Evolutionary conservation across 2,888 invertebrate genomes (phyloP).

Genomic region (Amphipoea lucens): DNA sequence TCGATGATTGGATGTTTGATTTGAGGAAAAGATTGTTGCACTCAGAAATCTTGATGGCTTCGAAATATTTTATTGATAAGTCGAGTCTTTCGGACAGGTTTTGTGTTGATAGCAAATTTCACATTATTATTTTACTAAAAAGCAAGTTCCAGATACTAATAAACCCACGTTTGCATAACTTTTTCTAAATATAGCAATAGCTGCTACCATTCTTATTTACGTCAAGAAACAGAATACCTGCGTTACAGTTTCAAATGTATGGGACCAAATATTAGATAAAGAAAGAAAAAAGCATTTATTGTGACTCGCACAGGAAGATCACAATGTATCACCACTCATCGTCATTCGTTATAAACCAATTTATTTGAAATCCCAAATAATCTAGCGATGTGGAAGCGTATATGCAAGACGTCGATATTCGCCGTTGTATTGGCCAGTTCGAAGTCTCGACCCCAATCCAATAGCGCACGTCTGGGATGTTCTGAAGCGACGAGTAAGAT

Average conservation of each 20-base stretch:
- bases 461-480: too few relatives aligned
- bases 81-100: not conserved
- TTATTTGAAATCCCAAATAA: not conserved
- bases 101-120: not conserved
- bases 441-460: too few relatives aligned
- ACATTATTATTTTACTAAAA: too few relatives aligned
- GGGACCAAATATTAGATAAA: not conserved
- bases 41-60: not conserved
- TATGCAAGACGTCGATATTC: too few relatives aligned
- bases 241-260: not conserved
- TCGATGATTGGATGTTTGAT: constrained; percentile 38
- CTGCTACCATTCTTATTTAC: too few relatives aligned
- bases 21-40: constrained; percentile 33
- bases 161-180: not conserved
- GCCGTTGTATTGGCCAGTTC: too few relatives aligned
- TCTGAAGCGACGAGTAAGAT: too few relatives aligned
- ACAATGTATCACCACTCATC: too few relatives aligned
- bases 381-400: not conserved
- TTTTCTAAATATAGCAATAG: not conserved
- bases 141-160: not conserved
- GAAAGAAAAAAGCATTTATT: not conserved
- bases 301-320: not conserved
- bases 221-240: too few relatives aligned
- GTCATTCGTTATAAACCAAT: too few relatives aligned
- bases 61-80: not conserved